Evolutionary conservation across 2,888 invertebrate species (phyloP).

Genomic region (Agrenia bidenticulata): DNA sequence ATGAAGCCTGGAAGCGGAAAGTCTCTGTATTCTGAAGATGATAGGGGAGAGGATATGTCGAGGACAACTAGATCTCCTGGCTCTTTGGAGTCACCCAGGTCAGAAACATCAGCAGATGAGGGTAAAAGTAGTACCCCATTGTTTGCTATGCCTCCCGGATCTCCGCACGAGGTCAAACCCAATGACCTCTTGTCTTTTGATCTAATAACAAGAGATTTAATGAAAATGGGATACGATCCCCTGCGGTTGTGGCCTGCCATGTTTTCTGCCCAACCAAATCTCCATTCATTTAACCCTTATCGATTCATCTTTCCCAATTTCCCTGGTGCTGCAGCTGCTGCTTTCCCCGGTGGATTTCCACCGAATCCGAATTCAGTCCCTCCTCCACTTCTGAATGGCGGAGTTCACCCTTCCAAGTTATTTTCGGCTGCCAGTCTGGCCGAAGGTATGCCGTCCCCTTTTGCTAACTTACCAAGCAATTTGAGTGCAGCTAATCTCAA

Average conservation of each 20-base stretch:
- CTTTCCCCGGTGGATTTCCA: conserved; percentile 47
- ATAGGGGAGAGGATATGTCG: conserved; percentile 41
- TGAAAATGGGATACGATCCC: conserved; percentile 52
- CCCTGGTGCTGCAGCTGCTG: conserved; percentile 42
- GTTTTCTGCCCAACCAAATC: conserved; percentile 45
- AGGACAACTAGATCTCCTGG: conserved; percentile 54
- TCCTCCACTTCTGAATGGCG: conserved; percentile 33
- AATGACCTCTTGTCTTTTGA: conserved; percentile 52
- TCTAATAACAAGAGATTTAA: conserved; percentile 50
- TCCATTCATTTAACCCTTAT: conserved; percentile 49
- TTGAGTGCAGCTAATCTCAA: conserved; percentile 29
- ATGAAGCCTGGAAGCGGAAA: conserved; percentile 25
- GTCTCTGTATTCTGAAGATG: conserved; percentile 35
- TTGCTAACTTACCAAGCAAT: conserved; percentile 40
- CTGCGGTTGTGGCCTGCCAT: conserved; percentile 52
- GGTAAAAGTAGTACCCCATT: conserved; percentile 45
- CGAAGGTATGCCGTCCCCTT: conserved; percentile 38
- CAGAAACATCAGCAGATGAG: conserved; percentile 69
- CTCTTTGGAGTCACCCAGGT: conserved; percentile 80
- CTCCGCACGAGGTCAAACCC: conserved; percentile 51
- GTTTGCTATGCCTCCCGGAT: conserved; percentile 50
- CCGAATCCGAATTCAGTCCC: conserved; percentile 35
- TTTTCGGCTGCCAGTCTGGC: conserved; percentile 37
- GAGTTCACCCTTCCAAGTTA: conserved; percentile 38
- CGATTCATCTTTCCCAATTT: conserved; percentile 51